phyloP scores from a whole-genome alignment of 2,888 invertebrate genomes.

The Dioctria rufipes region DNA sequence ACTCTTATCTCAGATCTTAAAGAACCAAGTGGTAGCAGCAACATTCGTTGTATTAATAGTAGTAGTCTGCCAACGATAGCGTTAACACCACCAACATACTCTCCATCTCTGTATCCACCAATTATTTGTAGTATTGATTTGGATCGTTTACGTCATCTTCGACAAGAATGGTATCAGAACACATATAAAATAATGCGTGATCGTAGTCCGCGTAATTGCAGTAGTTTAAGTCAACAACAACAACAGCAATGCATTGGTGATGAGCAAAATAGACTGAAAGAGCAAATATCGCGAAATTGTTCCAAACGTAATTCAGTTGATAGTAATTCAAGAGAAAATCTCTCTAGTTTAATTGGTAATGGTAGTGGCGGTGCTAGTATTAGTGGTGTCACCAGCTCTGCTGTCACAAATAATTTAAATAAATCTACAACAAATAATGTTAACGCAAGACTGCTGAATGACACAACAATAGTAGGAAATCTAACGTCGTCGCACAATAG shows the following conservation, averaged over 20 bases:
- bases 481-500: constrained; percentile 34
- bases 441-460: constrained; percentile 43
- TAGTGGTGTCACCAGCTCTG: neutral
- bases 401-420: neutral
- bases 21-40: constrained; percentile 13
- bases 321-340: constrained; percentile 23
- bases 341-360: constrained; percentile 9
- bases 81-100: constrained; percentile 60
- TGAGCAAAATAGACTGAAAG: constrained; percentile 56
- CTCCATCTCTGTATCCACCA: constrained; percentile 58
- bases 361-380: neutral
- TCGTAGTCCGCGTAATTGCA: constrained; percentile 46
- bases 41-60: constrained; percentile 57
- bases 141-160: constrained; percentile 65
- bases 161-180: constrained; percentile 67
- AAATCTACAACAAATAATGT: constrained; percentile 27
- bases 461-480: constrained; percentile 33
- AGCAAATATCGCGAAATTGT: constrained; percentile 37
- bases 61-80: constrained; percentile 60
- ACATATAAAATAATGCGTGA: constrained; percentile 63
- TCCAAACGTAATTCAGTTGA: constrained; percentile 24
- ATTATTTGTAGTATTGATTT: constrained; percentile 69
- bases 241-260: constrained; percentile 55
- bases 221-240: constrained; percentile 61
- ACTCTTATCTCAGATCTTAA: constrained; percentile 42